phyloP scores from a whole-genome alignment of 2,797 vertebrate genomes.

The Argyrosomus regius region DNA sequence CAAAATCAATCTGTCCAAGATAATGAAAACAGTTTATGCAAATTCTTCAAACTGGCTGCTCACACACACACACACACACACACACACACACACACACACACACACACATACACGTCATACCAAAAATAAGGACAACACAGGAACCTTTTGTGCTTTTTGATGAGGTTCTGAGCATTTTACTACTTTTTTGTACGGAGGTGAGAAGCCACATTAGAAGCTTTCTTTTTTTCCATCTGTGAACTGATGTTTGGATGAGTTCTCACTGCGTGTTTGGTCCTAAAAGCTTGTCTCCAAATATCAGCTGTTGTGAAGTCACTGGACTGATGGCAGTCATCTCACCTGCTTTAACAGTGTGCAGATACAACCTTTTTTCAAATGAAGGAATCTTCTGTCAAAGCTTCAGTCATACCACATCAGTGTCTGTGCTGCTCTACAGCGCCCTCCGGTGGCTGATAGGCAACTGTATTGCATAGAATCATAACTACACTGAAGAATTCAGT shows the following conservation, averaged over 20 bases:
- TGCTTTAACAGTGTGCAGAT: background rate
- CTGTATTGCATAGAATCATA: too few relatives aligned
- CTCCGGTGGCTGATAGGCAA: constrained; percentile 8
- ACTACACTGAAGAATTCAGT: background rate
- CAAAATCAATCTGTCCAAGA: constrained; percentile 4
- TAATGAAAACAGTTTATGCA: constrained; percentile 14
- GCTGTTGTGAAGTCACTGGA: background rate
- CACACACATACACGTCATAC: background rate
- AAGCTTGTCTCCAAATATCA: background rate
- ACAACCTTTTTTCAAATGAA: background rate
- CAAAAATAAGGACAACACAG: background rate
- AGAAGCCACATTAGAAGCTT: background rate
- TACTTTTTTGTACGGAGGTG: background rate
- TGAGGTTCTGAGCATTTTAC: background rate
- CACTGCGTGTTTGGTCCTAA: background rate
- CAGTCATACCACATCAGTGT: fast-evolving
- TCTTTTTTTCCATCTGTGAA: background rate
- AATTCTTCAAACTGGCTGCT: background rate
- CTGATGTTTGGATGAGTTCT: background rate
- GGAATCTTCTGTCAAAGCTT: background rate
- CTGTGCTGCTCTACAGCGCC: constrained; percentile 9
- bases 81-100: background rate
- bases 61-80: background rate
- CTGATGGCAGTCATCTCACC: background rate
- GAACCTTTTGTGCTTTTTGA: background rate